A percentile compares a stretch with the other conserved stretches of the same genome.
Conservation (phyloP, 2,113 vertebrate species). For the Periophthalmus modestus region DNA sequence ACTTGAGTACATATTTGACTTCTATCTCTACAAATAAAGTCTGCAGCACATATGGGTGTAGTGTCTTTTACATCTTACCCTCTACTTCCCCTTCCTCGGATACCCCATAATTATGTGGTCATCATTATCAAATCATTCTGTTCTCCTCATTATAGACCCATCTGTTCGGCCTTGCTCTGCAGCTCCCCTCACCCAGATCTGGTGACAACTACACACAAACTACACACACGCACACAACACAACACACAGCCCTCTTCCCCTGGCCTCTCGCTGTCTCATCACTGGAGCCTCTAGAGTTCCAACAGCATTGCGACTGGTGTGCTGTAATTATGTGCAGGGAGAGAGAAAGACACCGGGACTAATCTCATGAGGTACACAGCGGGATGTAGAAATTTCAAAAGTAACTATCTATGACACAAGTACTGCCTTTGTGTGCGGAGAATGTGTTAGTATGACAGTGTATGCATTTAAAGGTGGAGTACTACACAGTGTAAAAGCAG, state of each 20-base stretch:
- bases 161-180: constrained; percentile 43
- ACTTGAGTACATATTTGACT: not conserved
- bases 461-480: too few species aligned
- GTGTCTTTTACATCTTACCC: constrained; percentile 22
- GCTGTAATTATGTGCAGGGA: constrained; percentile 48
- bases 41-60: constrained; percentile 14
- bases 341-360: constrained; percentile 40
- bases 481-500: too few species aligned
- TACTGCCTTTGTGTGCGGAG: not conserved
- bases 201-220: constrained; percentile 12
- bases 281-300: constrained; percentile 30
- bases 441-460: too few species aligned
- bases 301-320: constrained; percentile 37
- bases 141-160: constrained; percentile 60
- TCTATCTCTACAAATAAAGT: not conserved
- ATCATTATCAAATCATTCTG: constrained; percentile 59
- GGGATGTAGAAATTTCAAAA: constrained; percentile 26
- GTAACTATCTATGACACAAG: not conserved
- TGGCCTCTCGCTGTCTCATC: constrained; percentile 38
- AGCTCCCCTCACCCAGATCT: constrained; percentile 35
- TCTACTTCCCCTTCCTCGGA: constrained; percentile 30
- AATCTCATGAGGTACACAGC: constrained; percentile 37
- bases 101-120: constrained; percentile 57
- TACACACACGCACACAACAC: not conserved
- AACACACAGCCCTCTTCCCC: constrained; percentile 1